Evolutionary conservation across 2,113 vertebrate species (phyloP), one percentile per base, ranked within the genome.

Genomic region (Poecile atricapillus): DNA sequence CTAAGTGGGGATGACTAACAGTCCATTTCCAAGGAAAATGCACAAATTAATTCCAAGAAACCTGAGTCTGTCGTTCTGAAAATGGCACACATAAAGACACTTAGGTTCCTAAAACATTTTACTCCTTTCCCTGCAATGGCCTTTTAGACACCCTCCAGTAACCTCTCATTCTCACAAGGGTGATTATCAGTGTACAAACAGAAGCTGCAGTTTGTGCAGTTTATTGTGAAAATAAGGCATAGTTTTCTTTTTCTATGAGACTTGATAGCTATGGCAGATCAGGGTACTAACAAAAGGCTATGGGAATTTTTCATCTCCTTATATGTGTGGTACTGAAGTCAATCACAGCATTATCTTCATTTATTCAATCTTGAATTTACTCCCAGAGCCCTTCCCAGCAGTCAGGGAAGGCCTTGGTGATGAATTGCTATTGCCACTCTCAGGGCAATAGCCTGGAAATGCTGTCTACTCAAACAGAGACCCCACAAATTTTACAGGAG

Each of bases 61-160:
- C 71, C 31, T 11, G 30, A 58, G n/a, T 53, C 4, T 50, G 15
- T 53, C 0, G 0, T 37, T 78, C 60, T 62, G 50, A 78, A 88
- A 87, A 46, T 10, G 16, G 22, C 65, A 88, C 28, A 31, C 13
- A 25, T 25, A 11, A 47, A 70, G 56, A 53, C 37, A 44, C 8
- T 70, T 44, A 35, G 6, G 7, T 20, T 69, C 41, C 43, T 70
- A 65, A 85, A 78, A 91, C 10, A 35, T 27, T 83, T 87, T 43
- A 6, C 8, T 62, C 46, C 24, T 73, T 78, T 84, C 24, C 14
- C n/a, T 84, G 49, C 10, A 23, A 28, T 31, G 21, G 59, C 16
- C 35, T 23, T 13, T 83, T 81, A 77, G 68, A 68, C 33, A 47
- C 6, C 14, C 21, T 69, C 27, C 46, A 73, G 46, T 56, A 74